A percentile compares a stretch with the other conserved stretches of the same genome.
These are phyloP conservation scores for Lontra canadensis DNA, from an alignment of 2,113 vertebrate species.

Conservation along the genomic window DNA sequence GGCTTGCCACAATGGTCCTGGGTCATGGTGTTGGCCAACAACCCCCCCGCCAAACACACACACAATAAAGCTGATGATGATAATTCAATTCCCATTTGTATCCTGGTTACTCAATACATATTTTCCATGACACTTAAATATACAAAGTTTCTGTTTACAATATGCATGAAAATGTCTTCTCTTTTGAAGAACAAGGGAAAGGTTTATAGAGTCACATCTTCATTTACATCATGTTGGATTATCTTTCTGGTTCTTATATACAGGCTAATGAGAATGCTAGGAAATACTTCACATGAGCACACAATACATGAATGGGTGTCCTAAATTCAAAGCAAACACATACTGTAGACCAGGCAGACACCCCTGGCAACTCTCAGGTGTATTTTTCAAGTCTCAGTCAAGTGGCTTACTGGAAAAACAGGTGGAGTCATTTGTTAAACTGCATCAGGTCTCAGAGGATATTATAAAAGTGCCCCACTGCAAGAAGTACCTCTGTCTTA, in stretches of 20 bases:
- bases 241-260: constrained; percentile 72
- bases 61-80: constrained; percentile 68
- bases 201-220: constrained; percentile 64
- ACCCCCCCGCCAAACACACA: neutral
- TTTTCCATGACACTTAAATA: constrained; percentile 62
- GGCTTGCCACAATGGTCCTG: neutral
- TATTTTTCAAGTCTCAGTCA: constrained; percentile 63
- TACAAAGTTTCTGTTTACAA: constrained; percentile 74
- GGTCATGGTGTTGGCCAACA: constrained; percentile 51
- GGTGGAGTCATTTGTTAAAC: constrained; percentile 66
- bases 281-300: constrained; percentile 75
- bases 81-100: constrained; percentile 75
- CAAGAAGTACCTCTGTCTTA: too few species aligned
- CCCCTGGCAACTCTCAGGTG: constrained; percentile 38
- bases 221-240: constrained; percentile 71
- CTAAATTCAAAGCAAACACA: constrained; percentile 71
- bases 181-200: constrained; percentile 61
- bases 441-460: too few species aligned
- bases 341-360: constrained; percentile 58
- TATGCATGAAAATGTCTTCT: constrained; percentile 46
- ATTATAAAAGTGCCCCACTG: too few species aligned
- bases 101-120: constrained; percentile 65
- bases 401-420: constrained; percentile 37
- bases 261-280: constrained; percentile 73
- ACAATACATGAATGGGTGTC: constrained; percentile 69